phyloP scores from a whole-genome alignment of 1,140 invertebrate species.

The Camponotus floridanus region DNA sequence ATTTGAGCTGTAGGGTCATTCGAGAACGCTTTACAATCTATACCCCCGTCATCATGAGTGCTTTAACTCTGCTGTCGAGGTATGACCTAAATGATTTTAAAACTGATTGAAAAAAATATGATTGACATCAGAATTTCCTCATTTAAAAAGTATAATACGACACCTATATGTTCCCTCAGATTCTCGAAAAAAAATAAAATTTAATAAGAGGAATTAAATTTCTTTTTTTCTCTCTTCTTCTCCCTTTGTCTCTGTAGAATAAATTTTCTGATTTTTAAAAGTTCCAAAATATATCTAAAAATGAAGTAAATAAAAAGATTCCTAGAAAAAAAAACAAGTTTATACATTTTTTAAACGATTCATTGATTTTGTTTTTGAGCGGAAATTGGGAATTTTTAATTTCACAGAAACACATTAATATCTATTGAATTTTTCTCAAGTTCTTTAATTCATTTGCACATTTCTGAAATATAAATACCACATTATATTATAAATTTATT shows the following conservation, averaged over 20 bases:
- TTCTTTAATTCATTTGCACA: not conserved
- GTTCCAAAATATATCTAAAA: not conserved
- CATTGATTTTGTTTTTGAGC: not conserved
- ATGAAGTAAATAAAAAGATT: not conserved
- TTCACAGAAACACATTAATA: not conserved
- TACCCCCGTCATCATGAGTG: conserved; percentile 69
- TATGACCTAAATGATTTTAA: conserved; percentile 74
- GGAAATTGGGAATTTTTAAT: not conserved
- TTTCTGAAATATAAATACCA: not conserved
- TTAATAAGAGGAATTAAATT: not conserved
- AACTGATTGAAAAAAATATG: conserved; percentile 53
- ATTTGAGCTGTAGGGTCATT: conserved; percentile 66
- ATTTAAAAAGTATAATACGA: not conserved
- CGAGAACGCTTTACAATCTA: conserved; percentile 62
- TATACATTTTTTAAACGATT: not conserved
- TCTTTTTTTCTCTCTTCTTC: no score
- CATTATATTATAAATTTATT: conserved; percentile 21
- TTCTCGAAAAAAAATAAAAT: not conserved
- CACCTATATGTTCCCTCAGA: not conserved
- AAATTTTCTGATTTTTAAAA: not conserved
- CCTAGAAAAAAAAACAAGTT: not conserved
- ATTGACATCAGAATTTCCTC: conserved; percentile 10
- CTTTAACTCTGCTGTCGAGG: conserved; percentile 58
- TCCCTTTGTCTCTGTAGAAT: not conserved
- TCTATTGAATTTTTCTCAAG: not conserved